phyloP scores from a whole-genome alignment of 2,888 invertebrate species.

The Tipula unca region DNA sequence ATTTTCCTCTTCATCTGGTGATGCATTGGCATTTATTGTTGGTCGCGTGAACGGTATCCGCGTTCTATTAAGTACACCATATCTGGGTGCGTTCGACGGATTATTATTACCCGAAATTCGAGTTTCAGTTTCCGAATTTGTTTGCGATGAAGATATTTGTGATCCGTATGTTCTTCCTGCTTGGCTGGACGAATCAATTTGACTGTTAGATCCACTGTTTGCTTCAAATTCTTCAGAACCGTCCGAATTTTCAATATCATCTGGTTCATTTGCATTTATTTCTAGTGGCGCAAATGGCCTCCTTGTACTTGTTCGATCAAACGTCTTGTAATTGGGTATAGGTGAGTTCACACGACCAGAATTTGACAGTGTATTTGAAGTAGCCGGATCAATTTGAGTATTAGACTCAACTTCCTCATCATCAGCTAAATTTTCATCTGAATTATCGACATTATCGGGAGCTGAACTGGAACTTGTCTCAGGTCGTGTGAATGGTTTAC shows the following conservation, averaged over 20 bases:
- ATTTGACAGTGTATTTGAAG: too few relatives aligned
- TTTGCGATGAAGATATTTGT: not conserved
- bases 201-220: too few relatives aligned
- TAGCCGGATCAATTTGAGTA: too few relatives aligned
- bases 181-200: too few relatives aligned
- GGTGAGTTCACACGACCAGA: not conserved
- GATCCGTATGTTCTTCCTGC: not conserved
- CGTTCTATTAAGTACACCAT: not conserved
- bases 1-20: not conserved
- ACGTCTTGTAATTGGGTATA: not conserved
- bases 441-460: not conserved
- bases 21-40: not conserved
- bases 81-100: not conserved
- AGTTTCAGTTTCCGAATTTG: not conserved
- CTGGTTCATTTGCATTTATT: not conserved
- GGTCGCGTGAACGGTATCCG: not conserved
- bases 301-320: not conserved
- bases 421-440: not conserved
- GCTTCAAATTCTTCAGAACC: not conserved
- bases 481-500: not conserved
- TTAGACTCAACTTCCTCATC: conserved; percentile 20
- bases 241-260: not conserved
- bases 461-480: not conserved
- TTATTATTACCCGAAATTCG: not conserved
- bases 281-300: not conserved